Evolutionary conservation across 2,797 vertebrate genomes (phyloP), one percentile per base, ranked within the genome.

Genomic region (Sorex maritimensis): DNA sequence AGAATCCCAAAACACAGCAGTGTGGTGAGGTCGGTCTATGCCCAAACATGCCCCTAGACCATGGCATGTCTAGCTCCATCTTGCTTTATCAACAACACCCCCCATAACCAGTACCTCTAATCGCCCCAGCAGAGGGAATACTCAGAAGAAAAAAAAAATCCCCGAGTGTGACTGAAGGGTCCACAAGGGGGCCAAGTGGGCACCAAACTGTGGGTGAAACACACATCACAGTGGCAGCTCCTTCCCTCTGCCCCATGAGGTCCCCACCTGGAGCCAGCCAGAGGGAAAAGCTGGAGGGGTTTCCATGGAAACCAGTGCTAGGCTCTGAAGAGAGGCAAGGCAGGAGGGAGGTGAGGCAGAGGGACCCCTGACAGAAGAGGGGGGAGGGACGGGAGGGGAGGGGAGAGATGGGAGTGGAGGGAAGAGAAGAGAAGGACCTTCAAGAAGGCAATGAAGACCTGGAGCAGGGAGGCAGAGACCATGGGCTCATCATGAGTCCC

Each of bases 301-400:
- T 95, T 81, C 86, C 63, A 81, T 30, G 78, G 63, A 90, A 92
- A 88, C 83, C 30, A 79, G 5, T 5, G 6, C 4, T 44, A 38
- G 61, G 86, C 67, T 80, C 55, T 38, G 38, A 21, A 74, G 79
- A 92, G 19, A 87, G 58, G 19, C 17, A 19, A 23, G 58, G 58
- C 17, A 19, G 17, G 58, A 6, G 58, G 17, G 21, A 61, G 21
- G 15, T 6, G 21, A 61, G 58, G 58, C 6, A 21, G 58, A 23
- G 17, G 58, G 11, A 55, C 52, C 52, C 15, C 52, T 12, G 52
- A 12, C 12, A 55, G 52, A 6, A 61, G 58, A 5, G 58, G 7
- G 19, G 58, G 21, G 21, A 61, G 15, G 58, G 17, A 61, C 5
- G 58, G 5, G 24, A 28, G 9, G 0, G 69, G 19, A 68, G 17